A percentile compares a stretch with the other conserved stretches of the same genome.
Evolutionary conservation across 2,113 vertebrate genomes (phyloP).

Genomic region (Thinocorus orbignyianus): DNA sequence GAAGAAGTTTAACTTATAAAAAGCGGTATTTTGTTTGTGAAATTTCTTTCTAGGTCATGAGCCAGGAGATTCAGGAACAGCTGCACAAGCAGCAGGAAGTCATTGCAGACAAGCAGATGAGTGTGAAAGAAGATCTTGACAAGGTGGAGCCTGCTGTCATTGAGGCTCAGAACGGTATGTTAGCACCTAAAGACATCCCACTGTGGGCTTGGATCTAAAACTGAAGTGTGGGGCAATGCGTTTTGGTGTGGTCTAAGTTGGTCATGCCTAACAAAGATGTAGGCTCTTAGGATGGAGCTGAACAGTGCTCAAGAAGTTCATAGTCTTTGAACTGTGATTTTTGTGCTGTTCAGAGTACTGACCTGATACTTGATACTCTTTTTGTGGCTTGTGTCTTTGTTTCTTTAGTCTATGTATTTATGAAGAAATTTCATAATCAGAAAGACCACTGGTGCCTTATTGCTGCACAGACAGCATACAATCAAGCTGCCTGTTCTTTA

Average conservation of each 20-base stretch:
- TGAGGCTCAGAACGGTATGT: conserved; percentile 96
- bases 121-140: conserved; percentile 93
- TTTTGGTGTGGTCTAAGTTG: background rate
- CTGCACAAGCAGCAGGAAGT: conserved; percentile 96
- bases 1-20: background rate
- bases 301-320: background rate
- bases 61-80: conserved; percentile 97
- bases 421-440: background rate
- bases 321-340: background rate
- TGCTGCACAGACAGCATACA: background rate
- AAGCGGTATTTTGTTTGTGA: background rate
- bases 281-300: background rate
- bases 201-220: background rate
- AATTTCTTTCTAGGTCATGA: conserved; percentile 86
- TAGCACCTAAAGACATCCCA: background rate
- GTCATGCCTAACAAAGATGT: background rate
- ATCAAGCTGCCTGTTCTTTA: background rate
- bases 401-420: background rate
- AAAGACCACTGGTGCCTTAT: background rate
- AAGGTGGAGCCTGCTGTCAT: conserved; percentile 98
- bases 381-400: background rate
- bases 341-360: background rate
- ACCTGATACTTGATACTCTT: background rate
- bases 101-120: conserved; percentile 97
- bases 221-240: background rate